A percentile compares a stretch with the other conserved stretches of the same genome.
Conservation (phyloP, 2,888 invertebrate species). For the Asteroscopus sphinx region DNA sequence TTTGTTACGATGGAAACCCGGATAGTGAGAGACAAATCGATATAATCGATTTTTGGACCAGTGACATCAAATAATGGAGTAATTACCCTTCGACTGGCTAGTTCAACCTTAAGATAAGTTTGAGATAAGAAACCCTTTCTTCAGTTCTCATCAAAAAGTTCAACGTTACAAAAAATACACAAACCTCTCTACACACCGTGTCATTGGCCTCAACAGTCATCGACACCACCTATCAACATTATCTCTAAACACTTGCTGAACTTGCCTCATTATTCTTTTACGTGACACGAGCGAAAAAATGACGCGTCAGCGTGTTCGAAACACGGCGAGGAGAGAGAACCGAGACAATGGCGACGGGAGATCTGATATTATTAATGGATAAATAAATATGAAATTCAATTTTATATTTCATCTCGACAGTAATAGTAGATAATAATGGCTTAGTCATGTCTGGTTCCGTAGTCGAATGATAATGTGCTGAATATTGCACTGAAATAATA, state of each 20-base stretch:
- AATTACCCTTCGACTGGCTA: too few relatives aligned
- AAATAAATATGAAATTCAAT: constrained; percentile 63
- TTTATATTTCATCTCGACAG: constrained; percentile 50
- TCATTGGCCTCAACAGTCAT: constrained; percentile 14
- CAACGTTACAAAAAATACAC: neutral
- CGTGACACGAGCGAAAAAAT: constrained; percentile 70
- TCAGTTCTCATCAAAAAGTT: neutral
- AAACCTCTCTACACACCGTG: neutral
- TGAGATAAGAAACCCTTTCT: too few relatives aligned
- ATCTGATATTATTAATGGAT: constrained; percentile 57
- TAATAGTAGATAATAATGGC: constrained; percentile 39
- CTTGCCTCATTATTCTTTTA: constrained; percentile 66
- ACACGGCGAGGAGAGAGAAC: constrained; percentile 53
- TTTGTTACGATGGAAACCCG: too few relatives aligned
- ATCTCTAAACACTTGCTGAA: constrained; percentile 57
- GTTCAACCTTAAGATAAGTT: too few relatives aligned
- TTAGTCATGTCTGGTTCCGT: constrained; percentile 39
- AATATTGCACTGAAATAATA: constrained; percentile 25
- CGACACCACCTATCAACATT: constrained; percentile 39
- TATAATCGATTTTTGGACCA: too few relatives aligned
- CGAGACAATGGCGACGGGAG: constrained; percentile 53
- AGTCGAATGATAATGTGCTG: constrained; percentile 16
- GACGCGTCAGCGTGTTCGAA: constrained; percentile 63
- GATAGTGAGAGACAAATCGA: too few relatives aligned
- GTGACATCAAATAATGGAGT: too few relatives aligned